Base-by-base conservation (phyloP, 1,140 invertebrate species). In the Drosophila ercepeae region DNA sequence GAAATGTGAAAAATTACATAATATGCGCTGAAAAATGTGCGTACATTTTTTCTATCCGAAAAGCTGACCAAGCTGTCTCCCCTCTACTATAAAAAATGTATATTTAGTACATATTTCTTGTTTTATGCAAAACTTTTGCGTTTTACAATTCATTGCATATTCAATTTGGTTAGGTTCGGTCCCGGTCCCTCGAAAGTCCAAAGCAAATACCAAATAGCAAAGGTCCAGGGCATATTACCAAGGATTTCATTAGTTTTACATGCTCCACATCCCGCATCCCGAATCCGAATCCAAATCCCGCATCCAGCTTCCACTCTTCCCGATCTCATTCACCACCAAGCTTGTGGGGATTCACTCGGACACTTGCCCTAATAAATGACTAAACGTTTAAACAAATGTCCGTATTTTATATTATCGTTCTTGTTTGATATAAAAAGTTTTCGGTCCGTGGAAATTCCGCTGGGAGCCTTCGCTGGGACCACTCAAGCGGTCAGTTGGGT, bases 171-270 rank as follows among this genome's bases (percentile, higher is more conserved):
- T 67, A 39, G 60, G 54, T 13, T 36, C 39, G 14, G 39, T 34
- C 45, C 14, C 61, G 7, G 25, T n/a, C 9, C 13, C 51, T 42
- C 65, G 65, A 57, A 64, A 49, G 54, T 44, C 23, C 57, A 23
- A 57, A 53, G 72, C 63, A 89, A 74, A 86, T 60, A 53, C 72
- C 63, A 89, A 74, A 86, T 60, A 70, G 77, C 84, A 89, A 86
- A 89, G 88, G 81, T 86, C 86, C 82, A 67, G 63, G 68, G 82
- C 81, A 89, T 78, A 89, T 89, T 89, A 89, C 86, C 86, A 86
- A 86, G 86, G 81, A 89, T 89, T 89, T 89, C 88, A 89, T 89
- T 89, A 89, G 86, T 89, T 88, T 88, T 88, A 88, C 75, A 82
- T 79, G 74, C 73, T 63, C 34, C 68, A 50, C 65, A 44, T 68